Conservation (phyloP, 1,140 invertebrate species). For the Drosophila sechellia region DNA sequence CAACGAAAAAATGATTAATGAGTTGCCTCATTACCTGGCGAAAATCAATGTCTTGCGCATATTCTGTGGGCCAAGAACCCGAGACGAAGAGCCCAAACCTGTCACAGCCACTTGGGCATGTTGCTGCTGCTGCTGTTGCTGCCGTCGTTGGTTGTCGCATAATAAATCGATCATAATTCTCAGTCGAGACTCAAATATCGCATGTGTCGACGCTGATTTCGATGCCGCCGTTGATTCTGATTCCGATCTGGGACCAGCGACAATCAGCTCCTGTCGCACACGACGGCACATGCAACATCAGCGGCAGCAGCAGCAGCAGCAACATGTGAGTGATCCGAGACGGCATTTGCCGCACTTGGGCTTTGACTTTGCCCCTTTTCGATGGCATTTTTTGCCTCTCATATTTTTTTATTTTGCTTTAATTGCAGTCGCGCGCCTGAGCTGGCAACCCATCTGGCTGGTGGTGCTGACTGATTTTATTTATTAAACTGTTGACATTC, state of each 20-base stretch:
- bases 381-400: background rate
- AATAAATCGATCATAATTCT: constrained; percentile 83
- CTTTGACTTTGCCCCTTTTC: constrained; percentile 37
- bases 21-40: constrained; percentile 80
- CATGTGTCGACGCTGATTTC: constrained; percentile 65
- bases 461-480: constrained; percentile 70
- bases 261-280: constrained; percentile 72
- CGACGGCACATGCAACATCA: constrained; percentile 35
- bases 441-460: constrained; percentile 35
- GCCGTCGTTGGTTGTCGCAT: constrained; percentile 54
- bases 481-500: constrained; percentile 81
- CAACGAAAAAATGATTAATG: constrained; percentile 80
- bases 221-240: constrained; percentile 24
- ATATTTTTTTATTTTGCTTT: constrained; percentile 48
- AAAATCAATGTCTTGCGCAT: constrained; percentile 81
- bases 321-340: constrained; percentile 28
- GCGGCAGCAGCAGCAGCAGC: constrained; percentile 13
- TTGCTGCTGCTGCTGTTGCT: constrained; percentile 13
- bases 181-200: constrained; percentile 64
- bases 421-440: constrained; percentile 66
- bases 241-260: constrained; percentile 45
- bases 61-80: constrained; percentile 64
- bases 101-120: constrained; percentile 55
- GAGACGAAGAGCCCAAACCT: constrained; percentile 43
- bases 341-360: constrained; percentile 45